phyloP scores from a whole-genome alignment of 1,140 invertebrate species.

The Tetraneura akinire region DNA sequence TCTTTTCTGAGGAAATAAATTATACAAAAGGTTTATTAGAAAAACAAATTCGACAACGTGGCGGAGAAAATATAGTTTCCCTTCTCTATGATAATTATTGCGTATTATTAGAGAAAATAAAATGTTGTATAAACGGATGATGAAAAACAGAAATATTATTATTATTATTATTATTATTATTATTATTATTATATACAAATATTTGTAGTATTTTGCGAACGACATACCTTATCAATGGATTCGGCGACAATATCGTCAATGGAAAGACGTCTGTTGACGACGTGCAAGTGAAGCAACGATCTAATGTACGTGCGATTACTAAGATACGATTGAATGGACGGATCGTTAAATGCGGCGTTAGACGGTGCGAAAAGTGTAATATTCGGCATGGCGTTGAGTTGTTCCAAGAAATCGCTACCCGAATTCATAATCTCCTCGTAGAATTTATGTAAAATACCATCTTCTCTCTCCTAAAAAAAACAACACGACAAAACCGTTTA shows the following conservation, averaged over 20 bases:
- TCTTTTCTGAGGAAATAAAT: too few relatives aligned
- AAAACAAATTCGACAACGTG: too few relatives aligned
- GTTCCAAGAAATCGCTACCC: slow-evolving; percentile 72
- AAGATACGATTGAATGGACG: slow-evolving; percentile 70
- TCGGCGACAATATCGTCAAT: slow-evolving; percentile 39
- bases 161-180: too few relatives aligned
- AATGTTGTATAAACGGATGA: too few relatives aligned
- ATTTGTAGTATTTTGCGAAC: not conserved
- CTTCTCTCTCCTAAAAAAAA: slow-evolving; percentile 79
- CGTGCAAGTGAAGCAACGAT: slow-evolving; percentile 78
- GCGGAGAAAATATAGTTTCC: too few relatives aligned
- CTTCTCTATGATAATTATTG: too few relatives aligned
- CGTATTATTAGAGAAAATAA: too few relatives aligned
- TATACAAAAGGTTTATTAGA: too few relatives aligned
- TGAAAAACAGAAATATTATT: too few relatives aligned
- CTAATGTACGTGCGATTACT: slow-evolving; percentile 63
- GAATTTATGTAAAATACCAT: slow-evolving; percentile 79
- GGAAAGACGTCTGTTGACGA: slow-evolving; percentile 64
- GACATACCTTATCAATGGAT: slow-evolving; percentile 32
- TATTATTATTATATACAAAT: too few relatives aligned
- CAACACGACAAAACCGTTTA: too few relatives aligned
- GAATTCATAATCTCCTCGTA: slow-evolving; percentile 76
- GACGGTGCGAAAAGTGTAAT: slow-evolving; percentile 87
- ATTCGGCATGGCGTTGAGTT: slow-evolving; percentile 69
- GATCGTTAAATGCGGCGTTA: slow-evolving; percentile 77